Percentiles rank a stretch among this genome's conserved stretches.
These are phyloP conservation scores for Rhysida immarginata DNA, from an alignment of 1,140 invertebrate species.

Conservation along the genomic window DNA sequence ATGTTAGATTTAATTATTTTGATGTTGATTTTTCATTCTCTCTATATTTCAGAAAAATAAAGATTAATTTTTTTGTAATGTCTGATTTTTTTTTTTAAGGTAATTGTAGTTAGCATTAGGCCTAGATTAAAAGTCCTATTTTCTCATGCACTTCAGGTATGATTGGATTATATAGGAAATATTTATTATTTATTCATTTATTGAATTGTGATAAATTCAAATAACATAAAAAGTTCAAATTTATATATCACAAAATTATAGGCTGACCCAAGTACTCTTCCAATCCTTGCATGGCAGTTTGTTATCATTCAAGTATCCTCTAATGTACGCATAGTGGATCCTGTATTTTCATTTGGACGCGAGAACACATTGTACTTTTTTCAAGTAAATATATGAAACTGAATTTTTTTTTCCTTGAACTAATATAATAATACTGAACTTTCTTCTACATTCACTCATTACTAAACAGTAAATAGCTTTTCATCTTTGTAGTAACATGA, in stretches of 20 bases:
- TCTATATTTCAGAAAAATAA: background rate
- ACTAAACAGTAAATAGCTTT: too few relatives aligned
- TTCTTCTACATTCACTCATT: conserved; percentile 7
- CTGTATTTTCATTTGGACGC: conserved; percentile 70
- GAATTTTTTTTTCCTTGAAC: conserved; percentile 13
- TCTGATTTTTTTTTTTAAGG: conserved; percentile 29
- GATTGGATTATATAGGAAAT: too few relatives aligned
- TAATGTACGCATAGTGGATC: conserved; percentile 51
- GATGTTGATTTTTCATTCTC: background rate
- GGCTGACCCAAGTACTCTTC: conserved; percentile 40
- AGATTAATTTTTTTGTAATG: background rate
- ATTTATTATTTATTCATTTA: too few relatives aligned
- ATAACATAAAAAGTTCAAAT: too few relatives aligned
- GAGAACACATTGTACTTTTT: conserved; percentile 66
- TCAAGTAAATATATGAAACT: conserved; percentile 39
- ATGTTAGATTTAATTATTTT: too few relatives aligned
- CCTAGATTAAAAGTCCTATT: conserved; percentile 54
- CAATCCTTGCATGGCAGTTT: conserved; percentile 83
- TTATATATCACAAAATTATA: too few relatives aligned
- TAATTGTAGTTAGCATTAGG: conserved; percentile 69
- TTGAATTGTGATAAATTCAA: too few relatives aligned
- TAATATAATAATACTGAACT: conserved; percentile 13
- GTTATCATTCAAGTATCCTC: conserved; percentile 63
- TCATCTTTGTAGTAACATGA: too few relatives aligned
- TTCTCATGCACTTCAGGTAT: conserved; percentile 40